These are phyloP conservation scores for Bombus haemorrhoidalis DNA, from an alignment of 1,140 invertebrate genomes.

Conservation along the genomic window DNA sequence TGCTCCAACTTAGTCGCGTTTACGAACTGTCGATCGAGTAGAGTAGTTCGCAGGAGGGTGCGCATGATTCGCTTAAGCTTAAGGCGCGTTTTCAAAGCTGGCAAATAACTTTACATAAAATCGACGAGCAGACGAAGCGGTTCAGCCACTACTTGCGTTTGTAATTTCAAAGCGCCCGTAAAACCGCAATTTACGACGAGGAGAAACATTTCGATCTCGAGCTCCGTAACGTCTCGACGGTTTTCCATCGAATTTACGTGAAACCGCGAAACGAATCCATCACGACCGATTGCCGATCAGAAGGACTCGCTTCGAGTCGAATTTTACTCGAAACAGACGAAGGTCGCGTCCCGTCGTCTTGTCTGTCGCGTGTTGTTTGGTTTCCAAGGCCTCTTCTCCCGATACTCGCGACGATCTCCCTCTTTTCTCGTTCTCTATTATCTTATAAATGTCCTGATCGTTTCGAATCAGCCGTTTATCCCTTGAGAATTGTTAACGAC, in stretches of 20 bases:
- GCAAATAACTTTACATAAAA: not conserved
- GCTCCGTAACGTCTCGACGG: not conserved
- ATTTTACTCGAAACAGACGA: not conserved
- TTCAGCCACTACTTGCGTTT: not conserved
- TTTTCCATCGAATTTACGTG: not conserved
- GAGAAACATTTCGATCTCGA: not conserved
- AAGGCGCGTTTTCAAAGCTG: too few species aligned
- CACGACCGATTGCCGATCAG: not conserved
- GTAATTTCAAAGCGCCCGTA: slow-evolving; percentile 14
- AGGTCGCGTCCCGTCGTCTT: not conserved
- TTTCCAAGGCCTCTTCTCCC: slow-evolving; percentile 63
- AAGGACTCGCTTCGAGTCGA: not conserved
- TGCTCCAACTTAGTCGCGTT: not conserved
- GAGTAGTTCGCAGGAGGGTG: not conserved
- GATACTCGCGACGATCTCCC: slow-evolving; percentile 31
- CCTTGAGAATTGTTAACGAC: slow-evolving; percentile 47
- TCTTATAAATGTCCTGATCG: slow-evolving; percentile 66
- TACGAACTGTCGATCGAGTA: not conserved
- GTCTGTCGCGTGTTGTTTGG: slow-evolving; percentile 66
- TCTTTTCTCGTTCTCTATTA: not conserved
- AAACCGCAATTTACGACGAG: slow-evolving; percentile 5
- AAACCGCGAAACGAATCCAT: not conserved
- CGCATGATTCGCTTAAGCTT: not conserved
- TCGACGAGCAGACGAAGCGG: not conserved
- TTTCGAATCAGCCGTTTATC: slow-evolving; percentile 61